phyloP scores from a whole-genome alignment of 1,140 invertebrate genomes.

The Bombyx mori region ASM3026992v2 NC_085129.1:10524501-10525000 shows the following conservation, averaged over 20 bases:
- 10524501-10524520: not conserved
- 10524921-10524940: conserved; percentile 3
- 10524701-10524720: not conserved
- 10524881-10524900: not conserved
- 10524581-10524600: not conserved
- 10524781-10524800: conserved; percentile 12
- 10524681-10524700: not conserved
- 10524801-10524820: conserved; percentile 28
- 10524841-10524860: conserved; percentile 3
- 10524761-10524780: not conserved
- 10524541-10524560: not conserved
- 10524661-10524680: not conserved
- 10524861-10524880: conserved; percentile 2
- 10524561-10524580: not conserved
- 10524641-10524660: not conserved
- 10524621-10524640: not conserved
- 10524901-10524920: not conserved
- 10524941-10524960: conserved; percentile 11
- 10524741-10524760: not conserved
- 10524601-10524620: not conserved
- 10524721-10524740: not conserved
- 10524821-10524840: conserved; percentile 18
- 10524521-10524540: not conserved
- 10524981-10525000: not conserved
- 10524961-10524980: conserved; percentile 9